Base-by-base conservation (phyloP, 2,113 vertebrate species). In the Vulpes ferrilata region DNA sequence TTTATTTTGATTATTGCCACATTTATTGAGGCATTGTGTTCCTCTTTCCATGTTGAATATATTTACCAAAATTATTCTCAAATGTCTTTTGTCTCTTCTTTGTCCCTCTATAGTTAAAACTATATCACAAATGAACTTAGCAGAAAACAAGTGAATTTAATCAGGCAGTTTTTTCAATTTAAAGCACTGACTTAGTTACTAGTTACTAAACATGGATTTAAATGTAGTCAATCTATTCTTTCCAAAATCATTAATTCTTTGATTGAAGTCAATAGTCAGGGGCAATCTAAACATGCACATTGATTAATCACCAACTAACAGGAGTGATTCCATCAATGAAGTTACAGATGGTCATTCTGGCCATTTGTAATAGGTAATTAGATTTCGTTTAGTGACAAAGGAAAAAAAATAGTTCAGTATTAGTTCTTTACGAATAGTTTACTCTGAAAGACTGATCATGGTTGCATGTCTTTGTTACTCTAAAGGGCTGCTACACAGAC, bases 301-400 rank as follows among this genome's bases (percentile, higher is more conserved):
- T 90, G 94, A 96, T 90, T 92, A 93, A 38, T 89, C 48, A 92
- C 88, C 78, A 95, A 20, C n/a, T 69, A 65, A 43, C 15, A 69
- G 0, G 27, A 67, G 20, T 64, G 10, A 93, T 67, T 92, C 22
- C 38, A 30, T 90, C 80, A 93, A 35, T 85, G 27, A 69, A 73
- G 84, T 67, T 79, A 89, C 35, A 20, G 7, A 57, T 71, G 81
- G 59, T 65, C 22, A 85, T 91, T 96, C 16, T 57, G 57, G 6
- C 11, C 79, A 94, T 95, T 95, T 95, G 60, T 85, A 94, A 93
- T 25, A 84, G 62, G 60, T 88, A 96, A 82, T 88, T 95, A 60
- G 27, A 94, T 89, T 71, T 71, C 0, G 17, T 74, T 81, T 64
- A n/a, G 51, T 67, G 32, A 23, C 10, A 89, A 48, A 78, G 74